Base-by-base conservation (phyloP, 2,797 vertebrate genomes). In the Lutjanus argentimaculatus region DNA sequence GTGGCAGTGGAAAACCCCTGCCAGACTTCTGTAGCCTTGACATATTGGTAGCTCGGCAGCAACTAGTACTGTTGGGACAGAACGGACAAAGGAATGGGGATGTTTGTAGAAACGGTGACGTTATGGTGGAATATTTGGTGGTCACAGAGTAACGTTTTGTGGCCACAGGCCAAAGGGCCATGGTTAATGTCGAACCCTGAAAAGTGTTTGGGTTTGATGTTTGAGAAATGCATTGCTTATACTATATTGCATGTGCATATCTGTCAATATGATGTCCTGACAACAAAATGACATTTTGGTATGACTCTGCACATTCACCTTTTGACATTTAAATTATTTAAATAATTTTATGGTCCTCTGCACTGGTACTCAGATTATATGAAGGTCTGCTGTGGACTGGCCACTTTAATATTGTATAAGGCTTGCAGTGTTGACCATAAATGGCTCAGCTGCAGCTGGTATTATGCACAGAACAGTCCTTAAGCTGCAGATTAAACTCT, bases 321-420 rank as follows among this genome's bases (percentile, higher is more conserved):
- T 59, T 56, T 36, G 65, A 14, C 49, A 17, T 7, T 65, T 89
- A 17, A 84, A 86, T 87, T 67, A 89, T 89, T 85, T 12, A 87
- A 46, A 25, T 81, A 62, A 74, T 67, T 30, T 43, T 68, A 51
- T 82, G 67, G 48, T 49, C 59, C 62, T 72, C 61, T 77, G 72
- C 55, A 6, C 59, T 43, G 58, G 21, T 58, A 4, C 76, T 64
- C 56, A 49, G 71, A 78, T 73, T 73, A 79, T 75, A 72, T 83
- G 63, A 64, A 84, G 42, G 55, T 70, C 51, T 75, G 72, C 59
- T 36, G 22, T 65, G 46, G 42, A 72, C 43, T 53, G 59, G 25
- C 0, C 46, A 10, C 42, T 58, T 81, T 79, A 82, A 85, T 91
- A 73, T 67, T 78, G 83, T 1, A 75, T 49, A 63, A 79, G 48